A percentile compares a stretch with the other conserved stretches of the same genome.
Evolutionary conservation across 1,140 invertebrate species (phyloP).

Genomic region (Probaryconus sp.): DNA sequence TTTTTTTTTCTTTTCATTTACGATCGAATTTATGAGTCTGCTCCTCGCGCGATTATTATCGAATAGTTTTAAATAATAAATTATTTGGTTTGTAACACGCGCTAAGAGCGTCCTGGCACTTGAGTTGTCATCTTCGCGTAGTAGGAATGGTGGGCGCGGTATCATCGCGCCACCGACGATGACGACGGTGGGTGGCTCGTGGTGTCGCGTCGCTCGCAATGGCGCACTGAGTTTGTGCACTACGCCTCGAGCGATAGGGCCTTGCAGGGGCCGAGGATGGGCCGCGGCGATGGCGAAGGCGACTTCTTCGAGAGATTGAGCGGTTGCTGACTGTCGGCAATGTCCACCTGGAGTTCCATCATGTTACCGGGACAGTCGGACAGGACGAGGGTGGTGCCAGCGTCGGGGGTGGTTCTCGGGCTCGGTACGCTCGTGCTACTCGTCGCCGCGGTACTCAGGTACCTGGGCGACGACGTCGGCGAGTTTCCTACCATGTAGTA

Average conservation of each 20-base stretch:
- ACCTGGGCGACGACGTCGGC: constrained; percentile 73
- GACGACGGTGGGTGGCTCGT: constrained; percentile 18
- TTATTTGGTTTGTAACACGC: constrained; percentile 84
- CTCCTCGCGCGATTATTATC: constrained; percentile 40
- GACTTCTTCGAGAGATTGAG: constrained; percentile 93
- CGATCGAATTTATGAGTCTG: too few relatives aligned
- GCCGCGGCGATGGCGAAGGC: constrained; percentile 85
- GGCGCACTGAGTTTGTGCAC: too few relatives aligned
- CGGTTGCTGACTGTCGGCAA: constrained; percentile 88
- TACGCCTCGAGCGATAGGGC: constrained; percentile 81
- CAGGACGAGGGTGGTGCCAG: constrained; percentile 73
- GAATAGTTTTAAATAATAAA: constrained; percentile 79
- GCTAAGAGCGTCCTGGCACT: constrained; percentile 79
- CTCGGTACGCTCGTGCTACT: constrained; percentile 72
- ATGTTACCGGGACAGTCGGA: constrained; percentile 77
- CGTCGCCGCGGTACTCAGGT: constrained; percentile 70
- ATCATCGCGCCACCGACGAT: constrained; percentile 27
- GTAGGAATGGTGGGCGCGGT: constrained; percentile 19
- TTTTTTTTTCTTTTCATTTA: too few relatives aligned
- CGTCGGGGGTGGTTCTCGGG: constrained; percentile 73
- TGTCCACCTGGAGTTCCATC: constrained; percentile 89
- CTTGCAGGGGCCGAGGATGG: constrained; percentile 77
- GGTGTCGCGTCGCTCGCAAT: constrained; percentile 22
- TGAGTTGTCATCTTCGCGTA: constrained; percentile 43
- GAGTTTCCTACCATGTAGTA: constrained; percentile 69